Percentiles rank a stretch among this genome's conserved stretches.
Evolutionary conservation across 2,113 vertebrate species (phyloP).

Genomic region (Zosterops lateralis): DNA sequence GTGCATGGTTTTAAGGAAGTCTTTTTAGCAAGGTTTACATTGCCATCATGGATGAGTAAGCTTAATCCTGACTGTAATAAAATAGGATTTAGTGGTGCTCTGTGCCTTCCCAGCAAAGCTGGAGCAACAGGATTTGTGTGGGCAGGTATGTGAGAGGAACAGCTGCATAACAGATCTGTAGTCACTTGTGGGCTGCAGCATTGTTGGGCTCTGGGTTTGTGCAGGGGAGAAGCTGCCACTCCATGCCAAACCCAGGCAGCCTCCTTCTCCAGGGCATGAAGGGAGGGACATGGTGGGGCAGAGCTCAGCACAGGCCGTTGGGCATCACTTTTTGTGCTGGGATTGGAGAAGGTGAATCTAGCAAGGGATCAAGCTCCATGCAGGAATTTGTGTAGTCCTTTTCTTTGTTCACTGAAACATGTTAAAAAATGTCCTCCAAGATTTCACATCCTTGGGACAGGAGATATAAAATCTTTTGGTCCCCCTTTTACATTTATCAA

Average conservation of each 20-base stretch:
- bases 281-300: fast-evolving
- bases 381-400: not conserved
- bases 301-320: fast-evolving
- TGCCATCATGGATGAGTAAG: not conserved
- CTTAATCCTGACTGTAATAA: not conserved
- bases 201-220: not conserved
- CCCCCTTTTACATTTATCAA: not conserved
- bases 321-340: not conserved
- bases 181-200: not conserved
- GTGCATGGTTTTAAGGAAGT: not conserved
- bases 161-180: not conserved
- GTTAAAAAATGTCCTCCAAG: not conserved
- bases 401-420: not conserved
- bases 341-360: not conserved
- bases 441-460: not conserved
- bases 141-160: not conserved
- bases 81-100: conserved; percentile 3
- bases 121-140: conserved; percentile 41
- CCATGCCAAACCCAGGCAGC: not conserved
- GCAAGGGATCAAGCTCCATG: not conserved
- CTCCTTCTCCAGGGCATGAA: not conserved
- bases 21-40: not conserved
- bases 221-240: not conserved
- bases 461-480: not conserved
- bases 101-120: not conserved